These are phyloP conservation scores for Kryphioiulus occultus DNA, from an alignment of 2,888 invertebrate species.

Conservation along the genomic window DNA sequence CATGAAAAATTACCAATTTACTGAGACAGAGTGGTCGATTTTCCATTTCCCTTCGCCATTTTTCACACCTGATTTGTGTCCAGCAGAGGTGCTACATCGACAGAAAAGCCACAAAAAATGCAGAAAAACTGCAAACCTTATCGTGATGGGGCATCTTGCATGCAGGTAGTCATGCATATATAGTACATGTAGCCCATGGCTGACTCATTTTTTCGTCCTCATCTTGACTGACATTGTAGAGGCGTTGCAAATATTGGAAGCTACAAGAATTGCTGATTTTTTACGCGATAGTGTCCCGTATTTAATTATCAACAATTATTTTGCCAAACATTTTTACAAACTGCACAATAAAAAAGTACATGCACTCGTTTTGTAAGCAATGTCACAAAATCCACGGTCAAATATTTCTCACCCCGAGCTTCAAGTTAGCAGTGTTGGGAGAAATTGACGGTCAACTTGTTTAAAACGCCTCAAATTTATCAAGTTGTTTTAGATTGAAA, in stretches of 20 bases:
- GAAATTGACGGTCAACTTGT: too few species aligned
- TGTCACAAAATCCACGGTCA: not conserved
- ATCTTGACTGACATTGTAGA: not conserved
- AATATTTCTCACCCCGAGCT: too few species aligned
- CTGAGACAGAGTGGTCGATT: not conserved
- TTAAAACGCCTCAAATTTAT: too few species aligned
- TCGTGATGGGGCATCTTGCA: not conserved
- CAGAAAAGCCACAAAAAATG: not conserved
- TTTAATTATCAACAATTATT: not conserved
- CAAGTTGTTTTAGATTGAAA: not conserved
- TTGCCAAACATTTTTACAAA: not conserved
- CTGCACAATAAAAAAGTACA: not conserved
- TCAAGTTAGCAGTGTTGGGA: too few species aligned
- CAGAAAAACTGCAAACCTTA: not conserved
- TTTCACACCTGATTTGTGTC: constrained; percentile 3
- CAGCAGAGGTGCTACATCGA: not conserved
- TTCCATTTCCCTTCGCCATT: not conserved
- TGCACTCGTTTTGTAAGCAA: not conserved
- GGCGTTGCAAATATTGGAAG: constrained; percentile 11
- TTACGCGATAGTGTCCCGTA: not conserved
- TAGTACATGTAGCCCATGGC: not conserved
- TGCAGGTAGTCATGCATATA: not conserved
- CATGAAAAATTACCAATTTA: not conserved
- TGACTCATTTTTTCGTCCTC: not conserved
- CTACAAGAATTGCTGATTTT: constrained; percentile 13